Evolutionary conservation across 2,888 invertebrate species (phyloP).

Genomic region (Meteorus colon): DNA sequence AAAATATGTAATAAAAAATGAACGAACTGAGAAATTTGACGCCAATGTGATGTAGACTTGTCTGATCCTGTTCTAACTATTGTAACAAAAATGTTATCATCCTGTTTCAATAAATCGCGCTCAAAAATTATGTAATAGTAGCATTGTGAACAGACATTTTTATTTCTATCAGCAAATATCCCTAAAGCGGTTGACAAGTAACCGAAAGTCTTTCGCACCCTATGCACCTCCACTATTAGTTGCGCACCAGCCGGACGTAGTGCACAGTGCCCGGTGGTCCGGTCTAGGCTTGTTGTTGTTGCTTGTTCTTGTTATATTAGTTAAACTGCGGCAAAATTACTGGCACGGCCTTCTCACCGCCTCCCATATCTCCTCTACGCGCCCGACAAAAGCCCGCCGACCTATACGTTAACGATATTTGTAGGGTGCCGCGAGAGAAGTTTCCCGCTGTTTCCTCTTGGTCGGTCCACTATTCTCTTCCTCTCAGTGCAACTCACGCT

Average conservation of each 20-base stretch:
- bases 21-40: too few relatives aligned
- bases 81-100: too few relatives aligned
- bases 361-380: conserved; percentile 36
- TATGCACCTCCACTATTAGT: conserved; percentile 55
- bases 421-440: conserved; percentile 61
- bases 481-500: conserved; percentile 37
- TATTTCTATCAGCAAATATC: too few relatives aligned
- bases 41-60: too few relatives aligned
- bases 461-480: conserved; percentile 46
- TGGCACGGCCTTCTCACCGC: conserved; percentile 54
- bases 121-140: too few relatives aligned
- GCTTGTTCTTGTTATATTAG: conserved; percentile 61
- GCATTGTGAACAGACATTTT: too few relatives aligned
- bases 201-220: conserved; percentile 43
- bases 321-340: conserved; percentile 70
- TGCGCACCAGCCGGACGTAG: conserved; percentile 54
- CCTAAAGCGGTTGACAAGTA: conserved; percentile 23
- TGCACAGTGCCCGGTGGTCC: conserved; percentile 43
- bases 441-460: conserved; percentile 55
- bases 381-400: conserved; percentile 43
- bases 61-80: too few relatives aligned
- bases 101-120: too few relatives aligned
- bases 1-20: too few relatives aligned
- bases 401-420: conserved; percentile 70
- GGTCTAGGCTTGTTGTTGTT: conserved; percentile 60